A percentile compares a stretch with the other conserved stretches of the same genome.
Conservation (phyloP, 2,888 invertebrate species). For the Elysia crispata region DNA sequence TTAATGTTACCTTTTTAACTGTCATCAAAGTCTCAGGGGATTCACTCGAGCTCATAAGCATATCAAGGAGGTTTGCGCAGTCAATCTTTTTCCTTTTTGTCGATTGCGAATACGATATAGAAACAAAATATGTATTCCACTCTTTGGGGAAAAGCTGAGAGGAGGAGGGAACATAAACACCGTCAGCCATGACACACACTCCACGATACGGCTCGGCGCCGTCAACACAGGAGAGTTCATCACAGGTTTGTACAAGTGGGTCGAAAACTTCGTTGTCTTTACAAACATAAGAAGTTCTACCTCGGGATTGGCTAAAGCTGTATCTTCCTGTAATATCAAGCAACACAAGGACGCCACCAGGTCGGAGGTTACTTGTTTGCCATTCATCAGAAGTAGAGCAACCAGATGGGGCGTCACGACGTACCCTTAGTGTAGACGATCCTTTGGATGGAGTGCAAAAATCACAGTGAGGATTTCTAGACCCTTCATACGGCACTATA, state of each 20-base stretch:
- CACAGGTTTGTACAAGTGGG: slow-evolving; percentile 39
- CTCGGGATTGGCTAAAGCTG: background rate
- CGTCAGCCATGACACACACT: slow-evolving; percentile 6
- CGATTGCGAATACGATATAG: no score
- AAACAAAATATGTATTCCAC: background rate
- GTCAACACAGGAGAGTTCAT: slow-evolving; percentile 28
- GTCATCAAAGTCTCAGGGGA: no score
- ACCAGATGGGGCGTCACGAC: no score
- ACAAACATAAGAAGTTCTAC: background rate
- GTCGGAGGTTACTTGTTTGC: background rate
- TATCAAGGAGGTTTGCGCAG: no score
- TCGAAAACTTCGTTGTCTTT: slow-evolving; percentile 45
- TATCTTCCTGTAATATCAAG: slow-evolving; percentile 31
- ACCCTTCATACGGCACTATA: background rate
- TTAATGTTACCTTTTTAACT: no score
- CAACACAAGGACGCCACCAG: slow-evolving; percentile 29
- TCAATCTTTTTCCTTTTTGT: no score
- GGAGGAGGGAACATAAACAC: background rate
- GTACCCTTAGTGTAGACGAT: no score
- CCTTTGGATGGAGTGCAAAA: background rate
- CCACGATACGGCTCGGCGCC: slow-evolving; percentile 39
- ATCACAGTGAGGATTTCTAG: slow-evolving; percentile 28
- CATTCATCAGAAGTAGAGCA: background rate
- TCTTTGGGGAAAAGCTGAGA: slow-evolving; percentile 37
- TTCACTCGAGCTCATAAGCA: no score